Evolutionary conservation across 1,140 invertebrate species (phyloP).

Genomic region (Leptinotarsa texana): DNA sequence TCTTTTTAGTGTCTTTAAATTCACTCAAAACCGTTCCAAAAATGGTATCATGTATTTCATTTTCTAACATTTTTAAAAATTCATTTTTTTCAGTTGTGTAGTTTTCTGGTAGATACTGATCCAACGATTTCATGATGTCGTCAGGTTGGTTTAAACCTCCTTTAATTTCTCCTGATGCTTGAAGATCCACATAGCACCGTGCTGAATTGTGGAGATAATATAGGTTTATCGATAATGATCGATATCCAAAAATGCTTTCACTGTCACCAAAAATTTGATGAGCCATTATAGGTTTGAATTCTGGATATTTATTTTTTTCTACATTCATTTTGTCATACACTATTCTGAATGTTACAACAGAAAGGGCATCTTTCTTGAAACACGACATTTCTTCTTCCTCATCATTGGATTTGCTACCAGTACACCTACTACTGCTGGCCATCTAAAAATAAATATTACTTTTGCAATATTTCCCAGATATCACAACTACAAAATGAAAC

Average conservation of each 20-base stretch:
- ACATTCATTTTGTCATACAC: constrained; percentile 39
- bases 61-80: constrained; percentile 68
- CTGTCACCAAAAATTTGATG: constrained; percentile 92
- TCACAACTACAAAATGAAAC: too few species aligned
- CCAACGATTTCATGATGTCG: constrained; percentile 73
- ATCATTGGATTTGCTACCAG: constrained; percentile 1
- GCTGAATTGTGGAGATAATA: constrained; percentile 83
- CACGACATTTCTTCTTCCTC: constrained; percentile 34
- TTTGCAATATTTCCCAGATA: constrained; percentile 1
- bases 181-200: constrained; percentile 71
- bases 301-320: constrained; percentile 21
- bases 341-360: constrained; percentile 37
- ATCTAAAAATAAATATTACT: constrained; percentile 32
- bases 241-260: constrained; percentile 93
- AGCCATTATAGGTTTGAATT: constrained; percentile 85
- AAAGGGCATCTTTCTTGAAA: constrained; percentile 38
- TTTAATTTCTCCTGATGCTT: constrained; percentile 66
- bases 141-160: constrained; percentile 74
- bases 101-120: constrained; percentile 61
- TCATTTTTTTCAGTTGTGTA: constrained; percentile 70
- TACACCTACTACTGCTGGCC: constrained; percentile 29
- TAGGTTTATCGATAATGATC: constrained; percentile 77
- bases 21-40: constrained; percentile 39
- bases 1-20: constrained; percentile 28
- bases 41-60: constrained; percentile 62